Conservation (phyloP, 2,113 vertebrate genomes). For the Pteronura brasiliensis region DNA sequence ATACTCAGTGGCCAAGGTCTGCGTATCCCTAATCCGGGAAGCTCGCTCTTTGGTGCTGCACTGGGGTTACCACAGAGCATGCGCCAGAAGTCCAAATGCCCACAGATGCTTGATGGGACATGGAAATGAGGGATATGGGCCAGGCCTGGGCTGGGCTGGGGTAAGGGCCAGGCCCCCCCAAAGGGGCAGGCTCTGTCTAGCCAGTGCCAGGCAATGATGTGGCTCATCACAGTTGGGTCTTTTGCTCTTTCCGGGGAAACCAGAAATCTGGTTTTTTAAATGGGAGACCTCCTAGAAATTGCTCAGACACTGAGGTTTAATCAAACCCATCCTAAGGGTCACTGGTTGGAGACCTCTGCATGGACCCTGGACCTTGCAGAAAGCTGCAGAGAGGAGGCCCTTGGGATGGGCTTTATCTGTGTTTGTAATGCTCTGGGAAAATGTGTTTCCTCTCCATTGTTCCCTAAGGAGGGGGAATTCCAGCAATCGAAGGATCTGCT, state of each 20-base stretch:
- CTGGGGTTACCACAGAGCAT: background rate
- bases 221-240: background rate
- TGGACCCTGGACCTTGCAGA: background rate
- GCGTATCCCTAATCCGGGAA: background rate
- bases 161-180: background rate
- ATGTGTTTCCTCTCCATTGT: background rate
- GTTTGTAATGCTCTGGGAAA: background rate
- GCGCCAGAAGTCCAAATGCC: background rate
- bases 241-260: background rate
- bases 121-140: rapidly evolving
- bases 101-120: background rate
- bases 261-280: background rate
- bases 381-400: background rate
- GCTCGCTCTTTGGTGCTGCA: background rate
- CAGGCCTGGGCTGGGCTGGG: background rate
- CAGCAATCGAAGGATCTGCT: background rate
- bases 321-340: background rate
- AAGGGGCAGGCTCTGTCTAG: background rate
- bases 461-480: background rate
- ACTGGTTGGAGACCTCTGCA: background rate
- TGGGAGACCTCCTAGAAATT: background rate
- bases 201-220: background rate
- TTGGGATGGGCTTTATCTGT: rapidly evolving
- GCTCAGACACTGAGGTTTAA: background rate
- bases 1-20: no score